Percentiles rank a stretch among this genome's conserved stretches.
Conservation (phyloP, 2,888 invertebrate genomes). For the Melinaea marsaeus region DNA sequence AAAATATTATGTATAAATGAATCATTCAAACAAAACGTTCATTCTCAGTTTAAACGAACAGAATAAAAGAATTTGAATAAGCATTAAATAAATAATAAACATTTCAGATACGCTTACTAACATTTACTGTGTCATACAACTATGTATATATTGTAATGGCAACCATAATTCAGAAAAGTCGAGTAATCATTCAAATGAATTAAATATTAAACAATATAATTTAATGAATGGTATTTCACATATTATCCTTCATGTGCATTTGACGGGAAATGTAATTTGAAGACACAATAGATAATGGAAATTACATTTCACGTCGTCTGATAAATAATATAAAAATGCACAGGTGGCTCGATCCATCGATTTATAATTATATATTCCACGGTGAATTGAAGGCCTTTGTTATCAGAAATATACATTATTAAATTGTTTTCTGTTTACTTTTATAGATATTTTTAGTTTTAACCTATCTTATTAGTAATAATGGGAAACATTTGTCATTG, state of each 20-base stretch:
- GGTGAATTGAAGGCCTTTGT: neutral
- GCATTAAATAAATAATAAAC: too few species aligned
- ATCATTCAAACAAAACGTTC: too few species aligned
- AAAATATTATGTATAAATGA: too few species aligned
- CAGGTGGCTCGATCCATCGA: neutral
- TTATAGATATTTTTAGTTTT: too few species aligned
- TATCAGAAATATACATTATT: neutral
- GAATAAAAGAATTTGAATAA: neutral
- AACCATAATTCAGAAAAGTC: too few species aligned
- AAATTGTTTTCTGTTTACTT: neutral
- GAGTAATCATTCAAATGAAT: neutral
- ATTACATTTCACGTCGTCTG: neutral
- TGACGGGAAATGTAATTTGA: neutral
- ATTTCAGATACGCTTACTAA: too few species aligned
- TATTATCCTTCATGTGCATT: neutral
- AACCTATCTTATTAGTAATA: too few species aligned
- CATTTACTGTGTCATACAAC: too few species aligned
- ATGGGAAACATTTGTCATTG: too few species aligned
- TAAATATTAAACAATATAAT: neutral
- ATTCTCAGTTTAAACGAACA: neutral
- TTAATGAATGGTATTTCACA: neutral
- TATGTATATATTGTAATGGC: too few species aligned
- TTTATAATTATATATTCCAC: neutral
- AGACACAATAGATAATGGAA: neutral
- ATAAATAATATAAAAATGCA: slow-evolving; percentile 1